A percentile compares a stretch with the other conserved stretches of the same genome.
These are phyloP conservation scores for Cerastis leucographa DNA, from an alignment of 2,888 invertebrate species.

Conservation along the genomic window DNA sequence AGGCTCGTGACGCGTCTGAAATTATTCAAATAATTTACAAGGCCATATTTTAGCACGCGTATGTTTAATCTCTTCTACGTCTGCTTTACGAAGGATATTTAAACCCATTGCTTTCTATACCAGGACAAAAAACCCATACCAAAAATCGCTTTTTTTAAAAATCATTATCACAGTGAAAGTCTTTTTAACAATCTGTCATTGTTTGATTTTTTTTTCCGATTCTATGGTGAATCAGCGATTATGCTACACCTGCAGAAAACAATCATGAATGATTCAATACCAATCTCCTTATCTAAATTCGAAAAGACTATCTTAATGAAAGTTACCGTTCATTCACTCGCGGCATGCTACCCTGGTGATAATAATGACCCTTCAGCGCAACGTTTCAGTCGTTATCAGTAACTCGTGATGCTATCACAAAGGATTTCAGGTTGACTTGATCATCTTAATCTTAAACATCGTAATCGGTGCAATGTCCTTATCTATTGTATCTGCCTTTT, in stretches of 20 bases:
- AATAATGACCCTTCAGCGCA: slow-evolving; percentile 2
- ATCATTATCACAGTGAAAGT: neutral
- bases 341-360: slow-evolving; percentile 27
- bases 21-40: neutral
- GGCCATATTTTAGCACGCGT: neutral
- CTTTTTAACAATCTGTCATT: neutral
- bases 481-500: neutral
- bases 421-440: slow-evolving; percentile 31
- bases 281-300: slow-evolving; percentile 6
- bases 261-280: neutral
- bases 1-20: neutral
- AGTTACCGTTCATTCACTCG: neutral
- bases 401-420: slow-evolving; percentile 45
- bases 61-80: neutral
- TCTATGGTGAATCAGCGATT: neutral
- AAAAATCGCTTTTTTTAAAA: too few species aligned
- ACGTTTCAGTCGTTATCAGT: slow-evolving; percentile 26
- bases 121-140: neutral
- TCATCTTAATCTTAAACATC: slow-evolving; percentile 20
- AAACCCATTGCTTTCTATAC: neutral
- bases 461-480: slow-evolving; percentile 15
- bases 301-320: neutral
- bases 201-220: neutral
- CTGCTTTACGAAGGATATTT: neutral
- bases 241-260: neutral